phyloP scores from a whole-genome alignment of 2,888 invertebrate genomes.

The Drepana falcataria region DNA sequence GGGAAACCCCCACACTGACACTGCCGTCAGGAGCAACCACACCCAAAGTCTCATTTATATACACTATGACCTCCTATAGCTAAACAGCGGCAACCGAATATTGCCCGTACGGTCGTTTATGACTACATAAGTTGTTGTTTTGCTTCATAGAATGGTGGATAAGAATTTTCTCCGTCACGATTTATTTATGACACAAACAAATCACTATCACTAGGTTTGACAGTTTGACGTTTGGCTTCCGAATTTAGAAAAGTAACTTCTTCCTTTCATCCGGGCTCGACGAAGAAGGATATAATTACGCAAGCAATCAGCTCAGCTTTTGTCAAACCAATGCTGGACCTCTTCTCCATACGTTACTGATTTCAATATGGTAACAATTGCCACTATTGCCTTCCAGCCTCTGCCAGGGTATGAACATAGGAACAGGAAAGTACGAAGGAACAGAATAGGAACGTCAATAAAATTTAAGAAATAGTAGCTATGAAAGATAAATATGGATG shows the following conservation, averaged over 20 bases:
- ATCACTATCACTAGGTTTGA: slow-evolving; percentile 43
- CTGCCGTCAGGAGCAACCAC: slow-evolving; percentile 43
- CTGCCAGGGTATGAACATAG: too few relatives aligned
- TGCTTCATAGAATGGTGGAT: slow-evolving; percentile 42
- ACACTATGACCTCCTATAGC: slow-evolving; percentile 28
- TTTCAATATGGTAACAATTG: too few relatives aligned
- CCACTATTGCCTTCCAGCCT: too few relatives aligned
- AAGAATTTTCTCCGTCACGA: slow-evolving; percentile 29
- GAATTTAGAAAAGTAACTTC: slow-evolving; percentile 25
- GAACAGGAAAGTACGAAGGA: too few relatives aligned
- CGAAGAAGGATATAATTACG: neutral
- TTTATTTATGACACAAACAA: slow-evolving; percentile 47
- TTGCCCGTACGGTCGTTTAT: slow-evolving; percentile 28
- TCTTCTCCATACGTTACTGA: too few relatives aligned
- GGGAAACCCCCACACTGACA: slow-evolving; percentile 54
- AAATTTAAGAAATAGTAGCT: too few relatives aligned
- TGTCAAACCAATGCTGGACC: too few relatives aligned
- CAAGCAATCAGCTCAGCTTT: neutral
- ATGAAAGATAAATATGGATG: too few relatives aligned
- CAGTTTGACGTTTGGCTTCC: slow-evolving; percentile 33
- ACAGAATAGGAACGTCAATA: too few relatives aligned
- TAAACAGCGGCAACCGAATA: slow-evolving; percentile 35
- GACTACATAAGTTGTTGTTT: slow-evolving; percentile 34
- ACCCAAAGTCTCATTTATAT: slow-evolving; percentile 55
- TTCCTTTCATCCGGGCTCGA: neutral